Conservation (phyloP, 2,888 invertebrate species). For the Epirrita christyi region DNA sequence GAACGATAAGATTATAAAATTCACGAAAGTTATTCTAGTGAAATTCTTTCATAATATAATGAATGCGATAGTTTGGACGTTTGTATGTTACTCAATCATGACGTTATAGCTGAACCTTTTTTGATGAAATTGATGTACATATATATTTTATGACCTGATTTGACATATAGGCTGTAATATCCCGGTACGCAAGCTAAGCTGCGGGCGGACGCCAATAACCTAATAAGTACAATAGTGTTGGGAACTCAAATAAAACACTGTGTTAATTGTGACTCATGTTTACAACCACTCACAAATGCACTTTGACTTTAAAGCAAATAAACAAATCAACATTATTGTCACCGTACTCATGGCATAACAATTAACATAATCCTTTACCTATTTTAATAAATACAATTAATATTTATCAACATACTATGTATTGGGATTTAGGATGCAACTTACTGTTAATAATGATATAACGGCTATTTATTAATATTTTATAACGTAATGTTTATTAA, state of each 20-base stretch:
- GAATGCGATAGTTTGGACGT: no score
- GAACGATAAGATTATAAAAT: no score
- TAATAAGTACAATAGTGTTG: background rate
- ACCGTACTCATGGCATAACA: slow-evolving; percentile 78
- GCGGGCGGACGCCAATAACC: no score
- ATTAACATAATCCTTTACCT: slow-evolving; percentile 58
- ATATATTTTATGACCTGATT: no score
- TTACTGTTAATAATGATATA: slow-evolving; percentile 16
- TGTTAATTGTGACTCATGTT: slow-evolving; percentile 77
- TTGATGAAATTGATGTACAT: no score
- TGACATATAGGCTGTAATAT: no score
- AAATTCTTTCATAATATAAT: no score
- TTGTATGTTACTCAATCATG: no score
- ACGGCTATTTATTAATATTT: slow-evolving; percentile 25
- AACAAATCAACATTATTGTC: slow-evolving; percentile 72
- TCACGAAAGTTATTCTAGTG: no score
- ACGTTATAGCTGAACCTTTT: no score
- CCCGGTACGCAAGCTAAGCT: no score
- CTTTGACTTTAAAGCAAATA: slow-evolving; percentile 77
- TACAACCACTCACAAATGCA: slow-evolving; percentile 83
- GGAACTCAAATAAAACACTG: slow-evolving; percentile 57
- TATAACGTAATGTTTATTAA: slow-evolving; percentile 11
- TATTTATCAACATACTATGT: slow-evolving; percentile 33
- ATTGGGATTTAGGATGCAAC: slow-evolving; percentile 26
- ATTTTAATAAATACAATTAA: slow-evolving; percentile 66